Conservation (phyloP, 2,888 invertebrate species). For the Smittia sp. region DNA sequence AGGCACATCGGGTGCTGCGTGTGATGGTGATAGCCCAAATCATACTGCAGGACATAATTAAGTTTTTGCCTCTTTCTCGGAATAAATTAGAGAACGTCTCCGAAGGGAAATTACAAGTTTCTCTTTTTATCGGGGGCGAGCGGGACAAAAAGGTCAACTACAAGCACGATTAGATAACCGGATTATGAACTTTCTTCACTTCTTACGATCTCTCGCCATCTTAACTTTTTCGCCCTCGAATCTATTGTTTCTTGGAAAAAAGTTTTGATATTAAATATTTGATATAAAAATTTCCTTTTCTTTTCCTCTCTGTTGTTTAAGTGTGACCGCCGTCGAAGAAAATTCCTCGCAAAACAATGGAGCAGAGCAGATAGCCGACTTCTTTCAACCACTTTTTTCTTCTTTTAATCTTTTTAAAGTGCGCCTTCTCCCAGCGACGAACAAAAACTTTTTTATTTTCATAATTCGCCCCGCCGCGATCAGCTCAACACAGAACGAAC, state of each 20-base stretch:
- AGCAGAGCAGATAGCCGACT: constrained; percentile 18
- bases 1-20: constrained; percentile 7
- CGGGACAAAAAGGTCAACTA: constrained; percentile 39
- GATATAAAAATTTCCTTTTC: background rate
- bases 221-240: constrained; percentile 19
- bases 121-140: background rate
- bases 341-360: constrained; percentile 26
- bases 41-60: constrained; percentile 41
- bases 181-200: constrained; percentile 19
- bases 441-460: background rate
- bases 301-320: constrained; percentile 1
- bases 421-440: background rate
- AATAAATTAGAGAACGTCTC: constrained; percentile 35
- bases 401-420: constrained; percentile 35
- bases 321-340: background rate
- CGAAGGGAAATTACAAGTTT: constrained; percentile 33
- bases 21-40: background rate
- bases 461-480: background rate
- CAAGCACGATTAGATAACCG: constrained; percentile 40
- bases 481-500: no score
- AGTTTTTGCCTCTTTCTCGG: constrained; percentile 25
- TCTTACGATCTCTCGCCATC: constrained; percentile 29
- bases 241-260: constrained; percentile 30
- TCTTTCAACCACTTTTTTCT: constrained; percentile 32
- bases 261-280: constrained; percentile 36